A percentile compares a stretch with the other conserved stretches of the same genome.
These are phyloP conservation scores for Corydoras maculifer DNA, from an alignment of 2,113 vertebrate genomes.

Conservation along the genomic window DNA sequence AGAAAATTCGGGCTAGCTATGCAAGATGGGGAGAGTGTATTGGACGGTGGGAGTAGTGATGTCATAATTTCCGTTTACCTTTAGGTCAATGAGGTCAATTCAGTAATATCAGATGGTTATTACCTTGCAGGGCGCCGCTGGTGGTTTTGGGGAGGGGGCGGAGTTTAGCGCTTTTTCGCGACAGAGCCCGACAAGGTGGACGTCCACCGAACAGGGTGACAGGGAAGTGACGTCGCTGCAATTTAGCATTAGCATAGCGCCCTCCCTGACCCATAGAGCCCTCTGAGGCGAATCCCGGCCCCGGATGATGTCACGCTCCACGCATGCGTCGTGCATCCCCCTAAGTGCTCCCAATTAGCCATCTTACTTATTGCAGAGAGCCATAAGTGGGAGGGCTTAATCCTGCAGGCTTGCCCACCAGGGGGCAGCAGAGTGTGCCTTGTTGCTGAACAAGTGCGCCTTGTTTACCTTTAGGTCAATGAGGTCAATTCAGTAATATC, in stretches of 20 bases:
- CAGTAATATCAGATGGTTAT: background rate
- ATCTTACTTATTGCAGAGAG: background rate
- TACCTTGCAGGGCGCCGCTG: constrained; percentile 16
- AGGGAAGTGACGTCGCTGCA: constrained; percentile 60
- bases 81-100: no score
- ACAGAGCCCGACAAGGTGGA: background rate
- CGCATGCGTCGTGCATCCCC: background rate
- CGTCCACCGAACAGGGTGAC: constrained; percentile 35
- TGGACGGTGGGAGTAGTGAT: no score
- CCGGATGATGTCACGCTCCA: background rate
- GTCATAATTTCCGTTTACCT: no score
- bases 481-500: no score
- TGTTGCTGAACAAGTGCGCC: constrained; percentile 9
- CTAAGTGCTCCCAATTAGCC: background rate
- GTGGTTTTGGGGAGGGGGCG: background rate
- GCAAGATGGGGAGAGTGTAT: background rate
- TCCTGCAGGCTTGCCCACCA: constrained; percentile 35
- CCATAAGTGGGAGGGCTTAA: constrained; percentile 21
- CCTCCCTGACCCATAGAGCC: constrained; percentile 56
- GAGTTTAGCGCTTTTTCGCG: constrained; percentile 20
- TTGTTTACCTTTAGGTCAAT: no score
- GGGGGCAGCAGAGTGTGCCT: constrained; percentile 44
- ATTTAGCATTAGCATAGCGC: constrained; percentile 62
- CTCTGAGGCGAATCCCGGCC: background rate
- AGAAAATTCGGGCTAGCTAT: constrained; percentile 10